These are phyloP conservation scores for Craterocephalus amniculus DNA, from an alignment of 2,797 vertebrate species.

Conservation along the genomic window DNA sequence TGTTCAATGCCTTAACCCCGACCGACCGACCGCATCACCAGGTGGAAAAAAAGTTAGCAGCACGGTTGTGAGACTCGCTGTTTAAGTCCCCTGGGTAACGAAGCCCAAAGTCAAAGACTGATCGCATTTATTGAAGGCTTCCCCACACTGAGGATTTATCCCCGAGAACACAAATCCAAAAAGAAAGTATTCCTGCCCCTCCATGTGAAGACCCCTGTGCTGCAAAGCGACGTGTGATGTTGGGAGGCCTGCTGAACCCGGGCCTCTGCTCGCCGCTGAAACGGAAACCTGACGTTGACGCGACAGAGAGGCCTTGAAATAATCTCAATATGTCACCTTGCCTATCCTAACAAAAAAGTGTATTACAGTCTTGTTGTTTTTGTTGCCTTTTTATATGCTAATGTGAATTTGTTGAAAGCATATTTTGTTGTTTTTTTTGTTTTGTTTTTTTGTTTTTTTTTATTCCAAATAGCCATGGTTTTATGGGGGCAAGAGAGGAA, in stretches of 20 bases:
- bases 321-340: slow-evolving; percentile 72
- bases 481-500: slow-evolving; percentile 67
- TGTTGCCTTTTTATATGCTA: slow-evolving; percentile 66
- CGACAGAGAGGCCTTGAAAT: slow-evolving; percentile 71
- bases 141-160: slow-evolving; percentile 47
- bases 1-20: slow-evolving; percentile 85
- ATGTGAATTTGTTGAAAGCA: slow-evolving; percentile 81
- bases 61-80: slow-evolving; percentile 24
- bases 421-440: slow-evolving; percentile 41
- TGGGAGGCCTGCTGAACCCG: slow-evolving; percentile 26
- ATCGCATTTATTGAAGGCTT: slow-evolving; percentile 33
- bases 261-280: not conserved
- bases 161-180: slow-evolving; percentile 57
- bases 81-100: slow-evolving; percentile 29
- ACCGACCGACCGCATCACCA: slow-evolving; percentile 36
- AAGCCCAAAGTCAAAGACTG: slow-evolving; percentile 35
- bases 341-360: slow-evolving; percentile 68
- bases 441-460: slow-evolving; percentile 53
- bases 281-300: slow-evolving; percentile 1
- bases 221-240: slow-evolving; percentile 53
- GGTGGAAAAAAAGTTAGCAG: slow-evolving; percentile 33
- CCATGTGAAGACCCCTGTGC: slow-evolving; percentile 46
- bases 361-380: slow-evolving; percentile 54
- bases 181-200: slow-evolving; percentile 13
- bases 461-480: slow-evolving; percentile 83